phyloP scores from a whole-genome alignment of 2,113 vertebrate species.

The Plectropomus leopardus region DNA sequence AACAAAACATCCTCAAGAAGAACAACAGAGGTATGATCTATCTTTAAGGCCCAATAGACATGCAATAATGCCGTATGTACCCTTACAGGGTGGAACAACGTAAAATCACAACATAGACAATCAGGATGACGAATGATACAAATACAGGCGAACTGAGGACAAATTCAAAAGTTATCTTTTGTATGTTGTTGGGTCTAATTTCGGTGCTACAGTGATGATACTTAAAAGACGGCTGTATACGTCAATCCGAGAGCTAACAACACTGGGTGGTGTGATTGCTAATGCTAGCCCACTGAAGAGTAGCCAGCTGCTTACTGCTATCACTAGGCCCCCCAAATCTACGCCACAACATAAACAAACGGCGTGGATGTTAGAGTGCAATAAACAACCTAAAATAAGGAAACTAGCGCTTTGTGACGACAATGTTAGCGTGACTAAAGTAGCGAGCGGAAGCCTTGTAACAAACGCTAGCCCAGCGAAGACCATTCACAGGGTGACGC shows the following conservation, averaged over 20 bases:
- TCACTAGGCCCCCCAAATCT: conserved; percentile 47
- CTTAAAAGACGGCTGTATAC: conserved; percentile 39
- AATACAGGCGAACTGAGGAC: neutral
- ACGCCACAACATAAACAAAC: conserved; percentile 46
- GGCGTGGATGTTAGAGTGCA: fast-evolving
- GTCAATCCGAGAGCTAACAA: neutral
- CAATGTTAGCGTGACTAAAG: neutral
- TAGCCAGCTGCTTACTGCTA: conserved; percentile 35
- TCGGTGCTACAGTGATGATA: neutral
- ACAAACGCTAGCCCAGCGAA: neutral
- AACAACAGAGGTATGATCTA: neutral
- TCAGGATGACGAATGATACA: neutral
- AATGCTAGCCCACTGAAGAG: neutral
- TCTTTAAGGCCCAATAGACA: neutral
- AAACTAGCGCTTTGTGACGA: fast-evolving
- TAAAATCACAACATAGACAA: neutral
- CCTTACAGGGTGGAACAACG: neutral
- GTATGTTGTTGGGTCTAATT: neutral
- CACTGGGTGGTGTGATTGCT: conserved; percentile 23
- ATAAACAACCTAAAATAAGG: fast-evolving
- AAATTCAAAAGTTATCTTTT: neutral
- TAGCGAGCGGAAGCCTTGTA: fast-evolving
- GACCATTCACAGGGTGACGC: neutral
- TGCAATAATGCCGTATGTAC: neutral
- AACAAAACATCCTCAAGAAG: neutral